Conservation (phyloP, 2,888 invertebrate genomes). For the Ophion costatus region DNA sequence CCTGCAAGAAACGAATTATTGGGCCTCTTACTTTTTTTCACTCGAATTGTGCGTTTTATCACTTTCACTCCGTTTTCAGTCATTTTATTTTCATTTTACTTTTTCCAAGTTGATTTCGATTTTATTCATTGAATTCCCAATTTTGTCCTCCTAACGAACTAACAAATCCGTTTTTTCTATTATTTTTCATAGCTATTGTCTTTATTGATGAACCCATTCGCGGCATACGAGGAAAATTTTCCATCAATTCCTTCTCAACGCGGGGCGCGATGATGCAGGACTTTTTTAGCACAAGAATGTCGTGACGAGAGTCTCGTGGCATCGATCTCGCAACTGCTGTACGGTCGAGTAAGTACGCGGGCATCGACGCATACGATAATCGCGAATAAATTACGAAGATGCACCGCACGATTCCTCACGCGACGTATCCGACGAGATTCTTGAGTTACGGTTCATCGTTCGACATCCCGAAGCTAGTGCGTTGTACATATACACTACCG, state of each 20-base stretch:
- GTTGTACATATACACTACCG: background rate
- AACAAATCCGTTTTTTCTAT: no score
- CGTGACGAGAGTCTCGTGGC: slow-evolving; percentile 6
- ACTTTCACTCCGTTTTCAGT: no score
- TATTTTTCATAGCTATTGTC: no score
- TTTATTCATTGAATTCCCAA: no score
- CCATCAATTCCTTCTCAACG: background rate
- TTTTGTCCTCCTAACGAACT: no score
- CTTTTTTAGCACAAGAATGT: background rate
- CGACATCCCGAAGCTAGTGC: slow-evolving; percentile 7
- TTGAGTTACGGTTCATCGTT: slow-evolving; percentile 13
- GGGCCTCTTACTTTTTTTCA: background rate
- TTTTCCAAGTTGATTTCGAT: no score
- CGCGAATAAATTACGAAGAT: slow-evolving; percentile 43
- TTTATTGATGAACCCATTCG: no score
- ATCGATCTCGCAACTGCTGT: slow-evolving; percentile 39
- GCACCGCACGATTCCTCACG: background rate
- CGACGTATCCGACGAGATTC: slow-evolving; percentile 22
- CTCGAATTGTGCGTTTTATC: no score
- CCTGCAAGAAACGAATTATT: slow-evolving; percentile 67
- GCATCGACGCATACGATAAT: slow-evolving; percentile 42
- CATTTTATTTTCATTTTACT: no score
- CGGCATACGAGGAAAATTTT: slow-evolving; percentile 1
- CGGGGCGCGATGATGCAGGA: background rate
- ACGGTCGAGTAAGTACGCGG: background rate